Conservation (phyloP, 2,888 invertebrate genomes). For the Cremastobaeus sp. region DNA sequence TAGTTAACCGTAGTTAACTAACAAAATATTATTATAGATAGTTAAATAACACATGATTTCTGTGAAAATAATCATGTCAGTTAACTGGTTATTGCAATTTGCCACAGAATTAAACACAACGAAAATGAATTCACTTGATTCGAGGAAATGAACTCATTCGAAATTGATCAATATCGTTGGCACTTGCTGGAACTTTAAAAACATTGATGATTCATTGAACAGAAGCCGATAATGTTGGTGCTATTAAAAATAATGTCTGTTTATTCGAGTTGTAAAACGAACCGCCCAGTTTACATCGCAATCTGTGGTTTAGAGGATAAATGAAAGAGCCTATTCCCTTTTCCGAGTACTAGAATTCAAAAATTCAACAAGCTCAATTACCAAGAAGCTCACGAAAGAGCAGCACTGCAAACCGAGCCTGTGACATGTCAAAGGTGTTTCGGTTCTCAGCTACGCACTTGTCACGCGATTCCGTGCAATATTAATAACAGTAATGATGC, state of each 20-base stretch:
- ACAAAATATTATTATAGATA: no score
- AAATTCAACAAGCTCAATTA: slow-evolving; percentile 47
- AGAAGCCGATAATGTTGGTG: slow-evolving; percentile 5
- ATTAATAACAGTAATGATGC: slow-evolving; percentile 73
- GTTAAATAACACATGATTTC: no score
- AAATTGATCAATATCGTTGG: slow-evolving; percentile 10
- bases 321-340: slow-evolving; percentile 6
- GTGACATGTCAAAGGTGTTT: slow-evolving; percentile 22
- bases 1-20: no score
- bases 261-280: slow-evolving; percentile 22
- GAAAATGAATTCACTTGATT: slow-evolving; percentile 19
- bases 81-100: no score
- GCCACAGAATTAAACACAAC: slow-evolving; percentile 27
- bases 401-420: slow-evolving; percentile 4
- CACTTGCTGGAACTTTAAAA: slow-evolving; percentile 5
- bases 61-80: no score
- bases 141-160: not conserved
- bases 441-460: slow-evolving; percentile 66
- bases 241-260: slow-evolving; percentile 21
- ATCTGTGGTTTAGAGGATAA: slow-evolving; percentile 18
- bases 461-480: slow-evolving; percentile 75
- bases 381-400: slow-evolving; percentile 12
- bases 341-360: slow-evolving; percentile 40
- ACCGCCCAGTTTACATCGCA: slow-evolving; percentile 15
- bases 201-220: slow-evolving; percentile 5